Evolutionary conservation across 1,140 invertebrate genomes (phyloP), one percentile per base, ranked within the genome.

Genomic region (Drosophila teissieri): DNA sequence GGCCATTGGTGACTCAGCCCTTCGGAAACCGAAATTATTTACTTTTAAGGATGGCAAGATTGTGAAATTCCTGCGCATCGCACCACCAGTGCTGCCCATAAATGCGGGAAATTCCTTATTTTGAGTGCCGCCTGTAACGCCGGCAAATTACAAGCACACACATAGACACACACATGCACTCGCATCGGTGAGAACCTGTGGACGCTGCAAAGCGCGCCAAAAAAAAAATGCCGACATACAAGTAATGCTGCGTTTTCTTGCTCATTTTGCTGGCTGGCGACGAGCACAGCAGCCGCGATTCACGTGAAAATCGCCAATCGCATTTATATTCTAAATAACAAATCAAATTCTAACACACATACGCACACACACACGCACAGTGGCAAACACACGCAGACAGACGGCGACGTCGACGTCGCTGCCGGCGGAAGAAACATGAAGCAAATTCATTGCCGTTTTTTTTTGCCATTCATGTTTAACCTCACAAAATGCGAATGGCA

Each of bases 391-490:
- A 65, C 48, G 61, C 39, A 44, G 44, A 17, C 4, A 57, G 55
- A 79, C 69, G 48, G 56, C 68, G 52, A 56, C 49, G 70, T 12
- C n/a, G 60, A 40, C 44, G 70, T 48, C 58, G 70, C 70, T 49
- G 54, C 81, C 77, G 61, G 63, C 75, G 86, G 68, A 78, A 70
- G 54, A 75, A 84, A 79, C 60, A 78, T 82, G 82, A 89, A 84
- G 83, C 70, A 88, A 88, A 89, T 73, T 77, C 42, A 24, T 65
- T 36, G 51, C 36, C 40, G 40, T 58, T 62, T 27, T 73, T 61
- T 75, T 72, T 67, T 63, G 62, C 57, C 22, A 51, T 63, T 86
- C 83, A 45, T 19, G 31, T 55, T 65, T 86, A 86, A 86, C 83
- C 83, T 86, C 83, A 86, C 69, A 67, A 64, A 69, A 55, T 69